A percentile compares a stretch with the other conserved stretches of the same genome.
Conservation (phyloP, 1,140 invertebrate genomes). For the Drosophila baimaii region DNA sequence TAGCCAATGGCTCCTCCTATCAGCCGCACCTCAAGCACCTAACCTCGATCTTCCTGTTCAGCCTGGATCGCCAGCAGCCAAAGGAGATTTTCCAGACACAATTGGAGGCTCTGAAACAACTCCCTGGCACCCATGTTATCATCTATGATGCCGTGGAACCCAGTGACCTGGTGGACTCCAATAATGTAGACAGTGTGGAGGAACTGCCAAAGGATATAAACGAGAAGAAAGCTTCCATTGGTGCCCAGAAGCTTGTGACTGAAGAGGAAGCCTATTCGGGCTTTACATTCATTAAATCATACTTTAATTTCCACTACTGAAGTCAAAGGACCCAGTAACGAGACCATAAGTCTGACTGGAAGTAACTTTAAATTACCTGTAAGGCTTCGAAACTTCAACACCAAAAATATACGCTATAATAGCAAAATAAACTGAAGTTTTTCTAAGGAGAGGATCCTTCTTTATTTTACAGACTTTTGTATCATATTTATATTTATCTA, state of each 20-base stretch:
- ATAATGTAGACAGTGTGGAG: not conserved
- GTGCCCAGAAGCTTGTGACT: too few species aligned
- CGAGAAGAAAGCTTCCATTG: not conserved
- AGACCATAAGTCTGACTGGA: not conserved
- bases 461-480: not conserved
- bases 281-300: too few species aligned
- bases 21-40: not conserved
- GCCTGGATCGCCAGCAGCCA: constrained; percentile 6
- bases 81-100: constrained; percentile 84
- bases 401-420: not conserved
- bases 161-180: not conserved
- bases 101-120: constrained; percentile 85
- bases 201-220: not conserved
- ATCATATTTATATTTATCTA: not conserved
- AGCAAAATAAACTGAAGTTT: not conserved
- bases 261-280: not conserved
- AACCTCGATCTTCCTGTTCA: constrained; percentile 3
- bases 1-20: constrained; percentile 1
- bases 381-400: not conserved
- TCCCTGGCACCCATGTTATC: constrained; percentile 86
- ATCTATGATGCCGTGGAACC: not conserved
- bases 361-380: not conserved
- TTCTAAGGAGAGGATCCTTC: too few species aligned
- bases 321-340: not conserved
- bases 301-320: not conserved